These are phyloP conservation scores for Pseudomyrmex pallidus DNA, from an alignment of 1,140 invertebrate genomes.

Conservation along the genomic window DNA sequence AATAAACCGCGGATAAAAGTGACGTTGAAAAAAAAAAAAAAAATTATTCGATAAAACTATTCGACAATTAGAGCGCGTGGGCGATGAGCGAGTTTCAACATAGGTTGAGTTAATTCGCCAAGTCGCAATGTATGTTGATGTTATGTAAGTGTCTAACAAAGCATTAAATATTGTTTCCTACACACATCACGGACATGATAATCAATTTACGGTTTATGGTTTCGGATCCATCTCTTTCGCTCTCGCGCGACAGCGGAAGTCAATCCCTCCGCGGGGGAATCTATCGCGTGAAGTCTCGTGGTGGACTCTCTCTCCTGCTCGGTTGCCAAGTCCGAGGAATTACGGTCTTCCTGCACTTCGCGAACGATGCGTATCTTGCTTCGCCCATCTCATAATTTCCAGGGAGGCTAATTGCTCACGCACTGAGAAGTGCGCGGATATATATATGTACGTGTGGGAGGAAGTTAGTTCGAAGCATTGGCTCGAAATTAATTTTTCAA, in stretches of 20 bases:
- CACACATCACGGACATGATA: background rate
- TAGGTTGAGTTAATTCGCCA: background rate
- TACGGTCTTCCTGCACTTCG: conserved; percentile 72
- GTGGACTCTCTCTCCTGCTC: conserved; percentile 55
- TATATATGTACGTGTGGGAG: conserved; percentile 24
- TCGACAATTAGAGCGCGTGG: background rate
- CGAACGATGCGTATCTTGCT: conserved; percentile 74
- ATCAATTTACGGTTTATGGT: conserved; percentile 40
- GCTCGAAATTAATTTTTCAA: conserved; percentile 59
- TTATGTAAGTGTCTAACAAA: background rate
- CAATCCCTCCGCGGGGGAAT: conserved; percentile 40
- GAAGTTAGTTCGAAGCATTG: conserved; percentile 54
- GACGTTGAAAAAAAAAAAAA: no score
- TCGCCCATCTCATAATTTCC: conserved; percentile 65
- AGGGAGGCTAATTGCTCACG: conserved; percentile 70
- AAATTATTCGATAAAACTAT: background rate
- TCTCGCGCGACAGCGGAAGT: conserved; percentile 69
- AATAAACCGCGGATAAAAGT: no score
- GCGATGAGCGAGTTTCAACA: background rate
- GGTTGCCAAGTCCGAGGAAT: conserved; percentile 72
- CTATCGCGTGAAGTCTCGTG: conserved; percentile 68
- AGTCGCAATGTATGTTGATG: background rate
- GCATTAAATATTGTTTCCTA: background rate
- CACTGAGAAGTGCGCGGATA: conserved; percentile 53
- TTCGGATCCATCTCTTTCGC: conserved; percentile 34